These are phyloP conservation scores for Brachionus rubens DNA, from an alignment of 1,140 invertebrate species.

Conservation along the genomic window DNA sequence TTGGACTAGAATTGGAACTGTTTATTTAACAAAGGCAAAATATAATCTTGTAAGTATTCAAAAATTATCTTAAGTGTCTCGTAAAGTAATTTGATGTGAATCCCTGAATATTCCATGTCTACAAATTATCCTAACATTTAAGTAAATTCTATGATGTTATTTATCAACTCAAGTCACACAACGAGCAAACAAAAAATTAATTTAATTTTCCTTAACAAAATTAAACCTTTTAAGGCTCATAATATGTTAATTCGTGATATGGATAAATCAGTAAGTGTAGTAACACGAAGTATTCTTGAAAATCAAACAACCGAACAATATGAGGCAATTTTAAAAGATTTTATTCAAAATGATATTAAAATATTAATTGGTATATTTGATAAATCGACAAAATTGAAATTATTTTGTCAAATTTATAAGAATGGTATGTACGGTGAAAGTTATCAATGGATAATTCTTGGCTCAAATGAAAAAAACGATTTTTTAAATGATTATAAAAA, in stretches of 20 bases:
- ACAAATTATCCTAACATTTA: too few relatives aligned
- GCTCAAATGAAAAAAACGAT: conserved; percentile 78
- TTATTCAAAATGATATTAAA: conserved; percentile 33
- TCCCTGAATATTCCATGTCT: too few relatives aligned
- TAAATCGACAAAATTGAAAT: background rate
- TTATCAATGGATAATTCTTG: conserved; percentile 94
- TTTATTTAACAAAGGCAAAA: conserved; percentile 85
- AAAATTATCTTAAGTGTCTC: too few relatives aligned
- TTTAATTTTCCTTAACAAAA: too few relatives aligned
- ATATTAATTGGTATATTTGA: conserved; percentile 40
- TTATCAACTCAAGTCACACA: too few relatives aligned
- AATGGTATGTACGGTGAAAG: conserved; percentile 75
- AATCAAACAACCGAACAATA: background rate
- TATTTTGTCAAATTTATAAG: conserved; percentile 45
- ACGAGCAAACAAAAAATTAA: too few relatives aligned
- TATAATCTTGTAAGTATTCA: conserved; percentile 77
- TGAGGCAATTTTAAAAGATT: conserved; percentile 40
- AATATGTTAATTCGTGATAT: conserved; percentile 30
- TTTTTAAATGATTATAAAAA: conserved; percentile 56
- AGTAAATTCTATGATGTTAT: too few relatives aligned
- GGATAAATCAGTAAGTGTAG: conserved; percentile 5
- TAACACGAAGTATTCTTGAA: conserved; percentile 27
- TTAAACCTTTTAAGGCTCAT: conserved; percentile 42
- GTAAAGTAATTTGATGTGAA: too few relatives aligned
- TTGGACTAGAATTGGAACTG: conserved; percentile 92